A percentile compares a stretch with the other conserved stretches of the same genome.
phyloP scores from a whole-genome alignment of 2,113 vertebrate genomes.

The Laterallus jamaicensis region DNA sequence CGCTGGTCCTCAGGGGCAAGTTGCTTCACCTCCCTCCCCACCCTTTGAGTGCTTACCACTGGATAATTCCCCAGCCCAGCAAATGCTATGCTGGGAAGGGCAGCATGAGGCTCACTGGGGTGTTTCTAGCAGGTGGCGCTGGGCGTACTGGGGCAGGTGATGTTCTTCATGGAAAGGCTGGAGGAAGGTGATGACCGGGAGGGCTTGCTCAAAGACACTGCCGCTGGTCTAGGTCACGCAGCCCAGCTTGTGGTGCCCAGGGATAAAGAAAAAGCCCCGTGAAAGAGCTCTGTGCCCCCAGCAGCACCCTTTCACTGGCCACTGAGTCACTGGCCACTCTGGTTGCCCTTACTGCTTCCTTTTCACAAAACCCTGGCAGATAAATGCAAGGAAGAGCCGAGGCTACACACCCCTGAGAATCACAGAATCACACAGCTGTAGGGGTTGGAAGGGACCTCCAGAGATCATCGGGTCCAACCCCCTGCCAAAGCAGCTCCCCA shows the following conservation, averaged over 20 bases:
- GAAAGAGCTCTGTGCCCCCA: background rate
- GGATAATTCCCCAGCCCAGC: background rate
- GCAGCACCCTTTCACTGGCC: background rate
- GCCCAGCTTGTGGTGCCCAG: background rate
- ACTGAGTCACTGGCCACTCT: background rate
- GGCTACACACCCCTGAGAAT: accelerated
- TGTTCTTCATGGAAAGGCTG: accelerated
- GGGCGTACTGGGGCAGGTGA: background rate
- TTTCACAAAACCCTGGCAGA: background rate
- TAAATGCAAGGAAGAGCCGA: background rate
- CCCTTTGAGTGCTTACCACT: background rate
- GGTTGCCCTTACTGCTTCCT: background rate
- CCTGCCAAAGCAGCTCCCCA: too few species aligned
- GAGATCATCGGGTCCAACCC: too few species aligned
- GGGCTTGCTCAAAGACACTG: background rate
- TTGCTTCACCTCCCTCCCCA: background rate
- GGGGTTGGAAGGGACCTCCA: too few species aligned
- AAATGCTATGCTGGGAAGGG: background rate
- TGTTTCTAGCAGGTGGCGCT: background rate
- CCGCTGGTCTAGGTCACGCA: background rate
- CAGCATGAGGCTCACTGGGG: background rate
- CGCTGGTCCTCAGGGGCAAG: background rate
- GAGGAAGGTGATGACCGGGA: background rate
- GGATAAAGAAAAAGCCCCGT: accelerated
- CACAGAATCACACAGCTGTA: too few species aligned